These are phyloP conservation scores for Anthopleura sola DNA, from an alignment of 64 coral and sea anemone species.

Conservation along the genomic window DNA sequence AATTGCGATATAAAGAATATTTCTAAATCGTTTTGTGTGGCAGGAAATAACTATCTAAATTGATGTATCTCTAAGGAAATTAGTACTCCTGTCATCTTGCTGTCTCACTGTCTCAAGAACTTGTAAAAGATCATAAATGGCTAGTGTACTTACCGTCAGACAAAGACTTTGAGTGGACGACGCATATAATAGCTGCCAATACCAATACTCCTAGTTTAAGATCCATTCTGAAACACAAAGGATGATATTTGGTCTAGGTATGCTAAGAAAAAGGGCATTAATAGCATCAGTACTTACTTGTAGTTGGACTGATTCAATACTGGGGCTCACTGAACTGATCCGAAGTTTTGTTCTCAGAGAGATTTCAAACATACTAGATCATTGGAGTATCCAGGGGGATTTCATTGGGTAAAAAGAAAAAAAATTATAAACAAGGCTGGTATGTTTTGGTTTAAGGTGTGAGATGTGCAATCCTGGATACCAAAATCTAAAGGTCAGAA, in stretches of 20 bases:
- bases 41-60: no score
- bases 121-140: background rate
- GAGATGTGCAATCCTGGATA: background rate
- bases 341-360: background rate
- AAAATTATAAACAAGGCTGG: background rate
- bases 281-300: background rate
- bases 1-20: no score
- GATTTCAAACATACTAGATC: constrained; percentile 4
- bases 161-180: constrained; percentile 23
- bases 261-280: background rate
- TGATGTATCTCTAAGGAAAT: no score
- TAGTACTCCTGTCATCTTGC: no score
- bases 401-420: background rate
- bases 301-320: background rate
- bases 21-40: no score
- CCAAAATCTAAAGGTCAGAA: background rate
- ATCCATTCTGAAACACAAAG: constrained; percentile 29
- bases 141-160: constrained; percentile 4
- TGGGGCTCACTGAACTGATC: background rate
- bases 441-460: background rate
- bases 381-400: background rate
- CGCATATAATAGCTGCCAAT: constrained; percentile 19
- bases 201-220: constrained; percentile 37
- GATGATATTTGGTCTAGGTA: background rate
- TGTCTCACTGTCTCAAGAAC: background rate